Evolutionary conservation across 1,140 invertebrate genomes (phyloP).

Genomic region (Trinorchestia longiramus): DNA sequence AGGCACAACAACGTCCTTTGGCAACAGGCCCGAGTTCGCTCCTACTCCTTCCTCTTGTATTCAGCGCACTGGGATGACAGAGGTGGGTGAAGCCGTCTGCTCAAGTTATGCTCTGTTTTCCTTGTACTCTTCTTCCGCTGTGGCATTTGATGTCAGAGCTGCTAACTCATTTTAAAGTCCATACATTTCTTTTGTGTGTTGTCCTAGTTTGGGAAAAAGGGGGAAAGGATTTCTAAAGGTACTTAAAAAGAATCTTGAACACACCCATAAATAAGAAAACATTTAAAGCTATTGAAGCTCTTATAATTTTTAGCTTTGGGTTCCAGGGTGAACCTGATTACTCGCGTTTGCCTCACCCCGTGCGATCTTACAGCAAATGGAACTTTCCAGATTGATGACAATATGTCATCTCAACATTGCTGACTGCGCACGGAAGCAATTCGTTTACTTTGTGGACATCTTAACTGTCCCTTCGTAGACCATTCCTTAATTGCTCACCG

Average conservation of each 20-base stretch:
- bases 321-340: background rate
- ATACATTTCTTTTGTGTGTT: no score
- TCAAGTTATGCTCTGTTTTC: no score
- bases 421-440: background rate
- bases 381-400: background rate
- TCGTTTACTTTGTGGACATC: background rate
- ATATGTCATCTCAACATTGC: background rate
- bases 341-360: background rate
- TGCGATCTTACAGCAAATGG: background rate
- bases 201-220: no score
- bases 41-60: background rate
- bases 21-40: background rate
- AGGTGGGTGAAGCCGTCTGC: background rate
- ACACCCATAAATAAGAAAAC: no score
- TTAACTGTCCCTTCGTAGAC: background rate
- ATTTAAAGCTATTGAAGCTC: background rate
- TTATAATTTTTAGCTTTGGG: background rate
- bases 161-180: no score
- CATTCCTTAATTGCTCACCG: background rate
- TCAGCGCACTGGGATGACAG: conserved; percentile 51
- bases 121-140: no score
- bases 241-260: no score
- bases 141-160: no score
- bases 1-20: conserved; percentile 55
- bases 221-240: no score